Evolutionary conservation across 2,888 invertebrate genomes (phyloP).

Genomic region (Pheosia gnoma): DNA sequence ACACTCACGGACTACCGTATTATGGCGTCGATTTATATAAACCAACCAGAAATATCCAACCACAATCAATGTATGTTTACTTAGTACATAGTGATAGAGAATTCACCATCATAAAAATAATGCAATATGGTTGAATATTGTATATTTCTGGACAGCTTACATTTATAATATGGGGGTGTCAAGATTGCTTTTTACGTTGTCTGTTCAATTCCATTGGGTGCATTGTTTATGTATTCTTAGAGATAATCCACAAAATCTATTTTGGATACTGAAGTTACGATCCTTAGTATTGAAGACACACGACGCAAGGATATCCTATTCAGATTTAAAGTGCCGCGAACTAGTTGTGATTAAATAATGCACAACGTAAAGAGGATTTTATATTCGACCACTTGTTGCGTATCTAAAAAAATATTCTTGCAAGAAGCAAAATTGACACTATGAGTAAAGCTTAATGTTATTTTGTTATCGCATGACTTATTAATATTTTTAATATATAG

Average conservation of each 20-base stretch:
- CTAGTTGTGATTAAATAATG: too few species aligned
- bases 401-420: not conserved
- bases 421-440: conserved; percentile 27
- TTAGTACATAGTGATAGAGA: not conserved
- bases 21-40: conserved; percentile 21
- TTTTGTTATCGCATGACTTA: conserved; percentile 45
- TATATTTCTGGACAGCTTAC: not conserved
- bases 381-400: too few species aligned
- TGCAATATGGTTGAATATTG: not conserved
- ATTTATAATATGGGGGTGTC: conserved; percentile 28
- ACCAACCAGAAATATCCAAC: not conserved
- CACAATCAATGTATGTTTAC: not conserved
- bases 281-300: too few species aligned
- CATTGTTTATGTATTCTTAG: not conserved
- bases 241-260: not conserved
- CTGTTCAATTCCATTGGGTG: too few species aligned
- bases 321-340: too few species aligned
- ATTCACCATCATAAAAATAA: not conserved
- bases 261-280: not conserved
- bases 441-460: conserved; percentile 56
- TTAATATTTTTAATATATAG: conserved; percentile 22
- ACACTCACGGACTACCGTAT: conserved; percentile 67
- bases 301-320: too few species aligned
- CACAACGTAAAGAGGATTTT: too few species aligned
- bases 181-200: conserved; percentile 27